These are phyloP conservation scores for Papilio helenus DNA, from an alignment of 1,140 invertebrate genomes.

Conservation along the genomic window DNA sequence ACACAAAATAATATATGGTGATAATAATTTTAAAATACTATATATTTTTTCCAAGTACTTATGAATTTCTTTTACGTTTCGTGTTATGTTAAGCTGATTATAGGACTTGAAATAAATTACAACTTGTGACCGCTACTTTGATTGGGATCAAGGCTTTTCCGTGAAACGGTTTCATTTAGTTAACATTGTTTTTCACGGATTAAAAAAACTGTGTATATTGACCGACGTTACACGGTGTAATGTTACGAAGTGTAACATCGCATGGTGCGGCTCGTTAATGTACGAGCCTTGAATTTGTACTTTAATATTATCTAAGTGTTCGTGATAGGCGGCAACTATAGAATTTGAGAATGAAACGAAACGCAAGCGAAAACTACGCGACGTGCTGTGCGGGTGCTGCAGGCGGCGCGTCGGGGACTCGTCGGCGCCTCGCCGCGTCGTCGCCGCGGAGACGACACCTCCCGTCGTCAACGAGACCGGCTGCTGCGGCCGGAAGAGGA, in stretches of 20 bases:
- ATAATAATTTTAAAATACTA: background rate
- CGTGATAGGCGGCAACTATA: conserved; percentile 63
- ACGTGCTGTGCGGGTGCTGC: conserved; percentile 68
- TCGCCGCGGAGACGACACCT: conserved; percentile 52
- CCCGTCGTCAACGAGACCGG: conserved; percentile 57
- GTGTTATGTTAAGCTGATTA: conserved; percentile 7
- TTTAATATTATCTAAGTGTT: background rate
- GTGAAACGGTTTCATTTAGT: background rate
- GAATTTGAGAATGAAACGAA: conserved; percentile 75
- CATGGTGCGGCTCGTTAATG: too few species aligned
- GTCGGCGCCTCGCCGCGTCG: conserved; percentile 50
- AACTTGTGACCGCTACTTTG: background rate
- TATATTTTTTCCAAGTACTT: background rate
- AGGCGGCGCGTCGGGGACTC: conserved; percentile 62
- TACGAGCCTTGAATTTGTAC: too few species aligned
- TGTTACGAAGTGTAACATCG: too few species aligned
- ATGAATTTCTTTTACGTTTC: conserved; percentile 18
- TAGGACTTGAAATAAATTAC: background rate
- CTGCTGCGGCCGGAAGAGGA: conserved; percentile 65
- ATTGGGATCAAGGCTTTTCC: background rate
- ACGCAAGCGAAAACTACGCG: conserved; percentile 66
- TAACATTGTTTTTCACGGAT: background rate
- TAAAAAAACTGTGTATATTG: too few species aligned
- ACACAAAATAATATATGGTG: background rate
- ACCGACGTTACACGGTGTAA: too few species aligned